Evolutionary conservation across 2,113 vertebrate species (phyloP), one percentile per base, ranked within the genome.

Genomic region (Kryptolebias marmoratus): DNA sequence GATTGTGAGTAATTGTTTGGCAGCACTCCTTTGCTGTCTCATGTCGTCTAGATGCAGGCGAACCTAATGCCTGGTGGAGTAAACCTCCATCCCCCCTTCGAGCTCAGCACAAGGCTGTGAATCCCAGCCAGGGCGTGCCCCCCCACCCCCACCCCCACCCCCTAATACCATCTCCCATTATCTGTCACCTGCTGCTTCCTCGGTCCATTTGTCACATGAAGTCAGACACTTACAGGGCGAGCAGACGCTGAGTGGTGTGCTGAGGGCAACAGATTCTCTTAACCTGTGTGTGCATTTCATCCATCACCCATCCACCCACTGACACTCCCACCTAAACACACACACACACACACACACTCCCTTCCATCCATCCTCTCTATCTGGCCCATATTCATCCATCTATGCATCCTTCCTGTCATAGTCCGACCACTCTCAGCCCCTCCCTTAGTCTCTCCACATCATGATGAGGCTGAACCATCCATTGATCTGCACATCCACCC

Each of bases 271-370:
- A 71, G 54, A 75, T 65, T 39, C 70, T 62, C 56, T 64, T 27
- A 59, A 56, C 27, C 69, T 50, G 13, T 28, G 48, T 64, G 52
- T 64, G 39, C 59, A 50, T 76, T 69, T 77, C 80, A 89, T 85
- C 84, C 73, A 85, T 88, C 85, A 82, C 79, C 61, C 81, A 77
- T 77, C 63, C 57, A 78, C 42, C 64, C 68, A 18, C 71, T 49
- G 63, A 75, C 79, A 71, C 74, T 56, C 71, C 63, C 75, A 64
- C 69, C 76, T 68, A 66, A 39, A 78, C 59, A 28, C 74, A 79
- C 73, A 70, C 69, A 56, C 71, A 71, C 59, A 73, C 73, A 57
- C 71, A 59, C 71, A 58, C 64, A 39, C 56, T 49, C 77, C 42
- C 59, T 22, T 14, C 22, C 80, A 82, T 79, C 63, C 47, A 72